Percentiles rank a stretch among this genome's conserved stretches.
Conservation (phyloP, 2,888 invertebrate species). For the Druceiella hillmani region DNA sequence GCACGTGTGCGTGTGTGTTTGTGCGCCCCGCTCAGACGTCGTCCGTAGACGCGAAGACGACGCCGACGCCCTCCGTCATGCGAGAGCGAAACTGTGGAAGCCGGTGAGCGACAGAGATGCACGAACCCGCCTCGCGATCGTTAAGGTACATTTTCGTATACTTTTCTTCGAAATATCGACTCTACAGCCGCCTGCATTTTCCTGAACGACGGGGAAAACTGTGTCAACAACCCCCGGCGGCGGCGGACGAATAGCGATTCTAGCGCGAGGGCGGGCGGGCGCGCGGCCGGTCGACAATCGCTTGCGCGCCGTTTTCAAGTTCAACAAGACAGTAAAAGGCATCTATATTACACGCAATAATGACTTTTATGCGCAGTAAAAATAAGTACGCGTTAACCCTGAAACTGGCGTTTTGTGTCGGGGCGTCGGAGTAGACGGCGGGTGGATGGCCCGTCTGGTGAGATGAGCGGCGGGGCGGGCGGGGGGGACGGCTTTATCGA, state of each 20-base stretch:
- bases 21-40: too few relatives aligned
- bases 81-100: too few relatives aligned
- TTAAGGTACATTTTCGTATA: too few relatives aligned
- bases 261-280: background rate
- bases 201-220: background rate
- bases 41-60: too few relatives aligned
- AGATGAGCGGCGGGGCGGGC: too few relatives aligned
- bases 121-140: too few relatives aligned
- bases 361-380: conserved; percentile 33
- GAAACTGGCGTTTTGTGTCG: conserved; percentile 14
- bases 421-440: conserved; percentile 5
- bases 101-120: too few relatives aligned
- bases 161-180: background rate
- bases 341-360: conserved; percentile 32
- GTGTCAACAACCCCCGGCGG: background rate
- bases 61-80: too few relatives aligned
- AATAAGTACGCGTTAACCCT: conserved; percentile 22
- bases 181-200: background rate
- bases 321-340: conserved; percentile 44
- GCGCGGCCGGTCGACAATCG: background rate
- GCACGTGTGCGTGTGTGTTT: too few relatives aligned
- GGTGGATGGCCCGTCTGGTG: background rate
- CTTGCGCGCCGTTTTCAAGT: conserved; percentile 32
- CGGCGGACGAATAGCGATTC: background rate
- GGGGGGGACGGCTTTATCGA: too few relatives aligned